These are phyloP conservation scores for Pharmacophagus antenor DNA, from an alignment of 2,888 invertebrate species.

Conservation along the genomic window DNA sequence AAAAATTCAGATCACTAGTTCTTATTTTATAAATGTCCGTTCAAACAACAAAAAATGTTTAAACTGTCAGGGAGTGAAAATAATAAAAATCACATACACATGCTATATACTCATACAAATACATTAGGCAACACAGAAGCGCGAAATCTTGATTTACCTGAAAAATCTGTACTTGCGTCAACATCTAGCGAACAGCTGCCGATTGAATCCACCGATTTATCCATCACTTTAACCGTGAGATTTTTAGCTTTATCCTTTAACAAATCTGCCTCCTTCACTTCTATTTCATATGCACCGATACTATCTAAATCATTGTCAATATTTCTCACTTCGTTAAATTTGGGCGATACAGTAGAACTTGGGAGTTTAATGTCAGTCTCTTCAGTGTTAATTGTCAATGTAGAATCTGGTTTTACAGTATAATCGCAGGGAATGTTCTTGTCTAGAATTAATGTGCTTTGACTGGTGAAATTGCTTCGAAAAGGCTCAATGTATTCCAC, in stretches of 20 bases:
- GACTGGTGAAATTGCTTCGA: slow-evolving; percentile 72
- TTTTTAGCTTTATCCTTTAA: slow-evolving; percentile 60
- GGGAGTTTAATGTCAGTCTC: slow-evolving; percentile 72
- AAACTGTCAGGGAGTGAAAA: slow-evolving; percentile 26
- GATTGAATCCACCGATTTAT: slow-evolving; percentile 90
- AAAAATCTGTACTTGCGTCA: slow-evolving; percentile 87
- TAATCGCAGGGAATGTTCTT: slow-evolving; percentile 54
- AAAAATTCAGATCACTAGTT: slow-evolving; percentile 2
- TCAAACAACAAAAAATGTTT: slow-evolving; percentile 8
- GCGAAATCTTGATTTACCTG: slow-evolving; percentile 79
- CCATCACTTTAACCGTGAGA: slow-evolving; percentile 82
- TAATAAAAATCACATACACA: slow-evolving; percentile 46
- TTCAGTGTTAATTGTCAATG: slow-evolving; percentile 69
- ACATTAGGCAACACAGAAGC: slow-evolving; percentile 33
- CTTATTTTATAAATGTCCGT: slow-evolving; percentile 12
- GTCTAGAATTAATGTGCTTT: slow-evolving; percentile 73
- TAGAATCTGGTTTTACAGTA: slow-evolving; percentile 58
- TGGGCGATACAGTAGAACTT: slow-evolving; percentile 71
- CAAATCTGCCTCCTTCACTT: slow-evolving; percentile 70
- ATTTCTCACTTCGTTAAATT: slow-evolving; percentile 50
- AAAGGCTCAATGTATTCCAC: slow-evolving; percentile 79
- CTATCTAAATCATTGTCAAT: slow-evolving; percentile 64
- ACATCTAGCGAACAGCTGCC: slow-evolving; percentile 93
- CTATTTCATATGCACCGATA: slow-evolving; percentile 72
- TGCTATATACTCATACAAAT: slow-evolving; percentile 36